Conservation (phyloP, 2,797 vertebrate genomes). For the Chanos chanos region DNA sequence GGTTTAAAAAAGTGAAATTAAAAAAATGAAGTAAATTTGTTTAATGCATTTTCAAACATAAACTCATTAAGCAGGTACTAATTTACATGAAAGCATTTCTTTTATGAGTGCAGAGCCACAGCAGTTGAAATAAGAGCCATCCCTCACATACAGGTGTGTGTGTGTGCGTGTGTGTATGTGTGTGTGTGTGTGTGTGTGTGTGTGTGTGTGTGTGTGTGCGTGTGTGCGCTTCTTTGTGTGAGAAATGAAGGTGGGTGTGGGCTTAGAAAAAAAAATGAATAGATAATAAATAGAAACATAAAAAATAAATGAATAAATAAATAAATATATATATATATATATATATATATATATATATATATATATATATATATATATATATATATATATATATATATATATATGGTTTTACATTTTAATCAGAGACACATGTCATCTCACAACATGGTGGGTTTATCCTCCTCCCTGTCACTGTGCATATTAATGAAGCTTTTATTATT, state of each 20-base stretch:
- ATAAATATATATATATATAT: too few relatives aligned
- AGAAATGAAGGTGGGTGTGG: constrained; percentile 35
- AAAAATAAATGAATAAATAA: too few relatives aligned
- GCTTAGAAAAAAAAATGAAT: too few relatives aligned
- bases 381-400: too few relatives aligned
- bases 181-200: too few relatives aligned
- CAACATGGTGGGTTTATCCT: constrained; percentile 1
- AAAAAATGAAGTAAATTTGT: constrained; percentile 10
- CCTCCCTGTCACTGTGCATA: constrained; percentile 15
- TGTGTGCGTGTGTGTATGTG: constrained; percentile 3
- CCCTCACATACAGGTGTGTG: constrained; percentile 13
- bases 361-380: too few relatives aligned
- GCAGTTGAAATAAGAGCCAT: neutral
- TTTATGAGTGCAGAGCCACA: constrained; percentile 8
- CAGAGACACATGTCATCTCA: constrained; percentile 2
- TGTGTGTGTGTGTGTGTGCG: neutral
- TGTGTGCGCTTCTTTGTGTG: constrained; percentile 17
- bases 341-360: too few relatives aligned
- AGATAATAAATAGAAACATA: too few relatives aligned
- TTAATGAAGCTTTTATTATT: constrained; percentile 29
- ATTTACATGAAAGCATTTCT: constrained; percentile 32
- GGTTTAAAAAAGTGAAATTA: constrained; percentile 11
- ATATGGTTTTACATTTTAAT: constrained; percentile 28
- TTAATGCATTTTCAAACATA: constrained; percentile 38
- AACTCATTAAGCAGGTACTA: constrained; percentile 16